Percentiles rank a stretch among this genome's conserved stretches.
phyloP scores from a whole-genome alignment of 2,888 invertebrate genomes.

The Drosophila niveifrons region DNA sequence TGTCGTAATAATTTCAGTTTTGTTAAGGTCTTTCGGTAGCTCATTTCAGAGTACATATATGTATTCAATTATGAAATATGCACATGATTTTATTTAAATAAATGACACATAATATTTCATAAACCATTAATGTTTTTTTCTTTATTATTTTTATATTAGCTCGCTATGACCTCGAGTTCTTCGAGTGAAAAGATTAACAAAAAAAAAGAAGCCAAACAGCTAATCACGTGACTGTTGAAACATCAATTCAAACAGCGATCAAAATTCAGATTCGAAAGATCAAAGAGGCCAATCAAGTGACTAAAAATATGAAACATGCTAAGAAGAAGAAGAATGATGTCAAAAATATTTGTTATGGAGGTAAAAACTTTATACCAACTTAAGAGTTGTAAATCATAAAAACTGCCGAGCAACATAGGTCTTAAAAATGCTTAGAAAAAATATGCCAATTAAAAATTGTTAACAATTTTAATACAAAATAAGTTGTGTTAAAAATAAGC shows the following conservation, averaged over 20 bases:
- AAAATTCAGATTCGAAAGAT: not conserved
- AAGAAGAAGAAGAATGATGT: not conserved
- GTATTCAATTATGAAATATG: constrained; percentile 36
- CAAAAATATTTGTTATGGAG: not conserved
- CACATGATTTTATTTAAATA: constrained; percentile 42
- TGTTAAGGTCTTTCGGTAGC: constrained; percentile 35
- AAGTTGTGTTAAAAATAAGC: too few species aligned
- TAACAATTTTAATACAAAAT: too few species aligned
- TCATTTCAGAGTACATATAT: constrained; percentile 19
- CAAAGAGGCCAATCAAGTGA: not conserved
- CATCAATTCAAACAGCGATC: not conserved
- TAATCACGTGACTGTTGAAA: constrained; percentile 21
- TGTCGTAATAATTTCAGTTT: constrained; percentile 37
- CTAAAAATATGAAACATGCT: not conserved
- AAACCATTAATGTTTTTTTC: not conserved
- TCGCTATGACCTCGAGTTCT: constrained; percentile 20
- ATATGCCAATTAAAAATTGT: too few species aligned
- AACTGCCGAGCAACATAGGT: not conserved
- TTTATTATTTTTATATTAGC: not conserved
- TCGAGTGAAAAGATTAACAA: constrained; percentile 4
- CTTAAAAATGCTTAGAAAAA: not conserved
- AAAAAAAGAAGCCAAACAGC: not conserved
- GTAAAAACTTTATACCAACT: not conserved
- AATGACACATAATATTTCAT: constrained; percentile 33
- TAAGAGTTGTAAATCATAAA: not conserved